Conservation (phyloP, 2,888 invertebrate genomes). For the Rhynchonema sp. region DNA sequence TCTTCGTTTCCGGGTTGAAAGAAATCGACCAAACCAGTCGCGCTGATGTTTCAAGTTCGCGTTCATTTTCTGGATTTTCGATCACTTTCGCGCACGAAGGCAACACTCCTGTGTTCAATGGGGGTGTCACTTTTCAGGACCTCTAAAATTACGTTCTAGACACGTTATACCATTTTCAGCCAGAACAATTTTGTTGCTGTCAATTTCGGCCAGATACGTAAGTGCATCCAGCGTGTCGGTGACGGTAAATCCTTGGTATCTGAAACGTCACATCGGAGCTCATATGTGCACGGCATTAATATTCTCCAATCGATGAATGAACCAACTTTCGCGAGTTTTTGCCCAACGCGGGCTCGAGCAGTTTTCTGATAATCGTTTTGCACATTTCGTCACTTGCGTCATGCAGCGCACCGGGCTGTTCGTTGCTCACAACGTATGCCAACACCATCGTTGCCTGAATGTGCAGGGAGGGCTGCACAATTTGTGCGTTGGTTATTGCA, state of each 20-base stretch:
- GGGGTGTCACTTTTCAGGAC: no score
- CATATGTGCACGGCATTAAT: no score
- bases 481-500: no score
- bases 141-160: no score
- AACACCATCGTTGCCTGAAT: no score
- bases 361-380: neutral
- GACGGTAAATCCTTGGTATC: neutral
- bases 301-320: no score
- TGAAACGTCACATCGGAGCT: neutral
- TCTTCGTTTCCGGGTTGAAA: neutral
- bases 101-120: no score
- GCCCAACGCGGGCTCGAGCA: neutral
- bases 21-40: neutral
- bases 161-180: neutral
- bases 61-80: neutral
- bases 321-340: neutral
- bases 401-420: no score
- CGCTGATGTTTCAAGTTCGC: neutral
- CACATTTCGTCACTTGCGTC: neutral
- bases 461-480: no score
- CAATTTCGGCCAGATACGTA: neutral
- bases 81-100: neutral
- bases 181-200: neutral
- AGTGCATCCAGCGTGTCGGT: neutral
- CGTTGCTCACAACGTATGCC: no score